A percentile compares a stretch with the other conserved stretches of the same genome.
Evolutionary conservation across 2,888 invertebrate genomes (phyloP).

Genomic region (Sarcophaga caerulescens): DNA sequence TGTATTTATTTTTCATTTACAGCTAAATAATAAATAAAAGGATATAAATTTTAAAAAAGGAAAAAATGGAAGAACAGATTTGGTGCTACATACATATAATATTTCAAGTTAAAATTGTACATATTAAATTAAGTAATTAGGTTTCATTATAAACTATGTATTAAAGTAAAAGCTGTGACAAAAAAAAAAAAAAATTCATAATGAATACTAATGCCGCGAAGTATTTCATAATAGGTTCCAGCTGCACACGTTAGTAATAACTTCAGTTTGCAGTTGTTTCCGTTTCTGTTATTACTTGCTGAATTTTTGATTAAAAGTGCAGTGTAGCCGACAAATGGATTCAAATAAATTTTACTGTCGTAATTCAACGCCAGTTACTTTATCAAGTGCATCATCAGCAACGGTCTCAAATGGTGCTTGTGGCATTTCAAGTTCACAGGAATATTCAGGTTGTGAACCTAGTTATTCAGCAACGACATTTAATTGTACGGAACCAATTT

Average conservation of each 20-base stretch:
- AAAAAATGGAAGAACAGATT: neutral
- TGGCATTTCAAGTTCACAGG: constrained; percentile 65
- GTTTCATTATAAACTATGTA: constrained; percentile 18
- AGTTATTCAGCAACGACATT: constrained; percentile 68
- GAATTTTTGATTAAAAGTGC: neutral
- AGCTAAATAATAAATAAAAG: no score
- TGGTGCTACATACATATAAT: no score
- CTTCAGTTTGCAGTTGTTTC: neutral
- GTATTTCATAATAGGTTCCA: no score
- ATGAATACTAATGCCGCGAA: neutral
- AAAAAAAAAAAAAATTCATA: neutral
- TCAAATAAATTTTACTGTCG: constrained; percentile 78
- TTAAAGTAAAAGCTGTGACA: neutral
- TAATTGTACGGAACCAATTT: constrained; percentile 70
- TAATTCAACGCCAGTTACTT: constrained; percentile 71
- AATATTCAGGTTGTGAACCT: constrained; percentile 71
- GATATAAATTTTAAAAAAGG: no score
- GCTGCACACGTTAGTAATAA: neutral
- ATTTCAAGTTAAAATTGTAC: neutral
- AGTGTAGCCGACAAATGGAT: constrained; percentile 74
- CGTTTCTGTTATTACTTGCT: neutral
- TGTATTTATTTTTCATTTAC: no score
- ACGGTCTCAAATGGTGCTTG: constrained; percentile 69
- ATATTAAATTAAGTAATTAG: neutral
- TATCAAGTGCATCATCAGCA: constrained; percentile 73